Conservation (phyloP, 2,797 vertebrate species). For the Delichon dasypus region DNA sequence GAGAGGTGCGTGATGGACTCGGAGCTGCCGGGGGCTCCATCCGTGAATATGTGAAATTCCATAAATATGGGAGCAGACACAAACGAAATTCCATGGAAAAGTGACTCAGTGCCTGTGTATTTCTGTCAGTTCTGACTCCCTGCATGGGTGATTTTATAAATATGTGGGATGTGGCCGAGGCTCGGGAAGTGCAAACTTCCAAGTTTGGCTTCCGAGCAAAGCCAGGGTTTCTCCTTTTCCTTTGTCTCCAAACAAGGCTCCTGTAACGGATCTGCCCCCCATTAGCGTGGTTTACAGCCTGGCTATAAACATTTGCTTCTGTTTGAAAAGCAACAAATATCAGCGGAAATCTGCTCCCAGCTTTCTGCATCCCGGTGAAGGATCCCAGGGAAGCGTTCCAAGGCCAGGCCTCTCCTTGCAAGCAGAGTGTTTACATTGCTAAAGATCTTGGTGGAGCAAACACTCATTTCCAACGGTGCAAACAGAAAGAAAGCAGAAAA, state of each 20-base stretch:
- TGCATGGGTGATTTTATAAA: background rate
- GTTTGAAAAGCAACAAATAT: slow-evolving; percentile 62
- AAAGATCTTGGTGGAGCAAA: background rate
- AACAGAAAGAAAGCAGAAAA: slow-evolving; percentile 38
- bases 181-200: background rate
- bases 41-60: background rate
- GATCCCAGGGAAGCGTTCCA: background rate
- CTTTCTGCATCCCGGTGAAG: background rate
- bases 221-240: background rate
- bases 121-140: background rate
- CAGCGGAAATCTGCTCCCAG: slow-evolving; percentile 39
- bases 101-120: slow-evolving; percentile 1
- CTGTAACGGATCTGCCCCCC: slow-evolving; percentile 39
- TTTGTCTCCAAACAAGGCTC: background rate
- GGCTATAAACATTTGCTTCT: slow-evolving; percentile 63
- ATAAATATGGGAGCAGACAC: background rate
- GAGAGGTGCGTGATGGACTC: fast-evolving
- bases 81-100: background rate
- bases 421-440: background rate
- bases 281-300: slow-evolving; percentile 42
- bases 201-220: background rate
- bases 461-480: background rate
- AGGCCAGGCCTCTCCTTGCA: background rate
- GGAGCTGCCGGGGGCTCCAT: background rate
- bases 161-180: background rate